phyloP scores from a whole-genome alignment of 2,797 vertebrate genomes.

The Chaetodon trifasciatus region DNA sequence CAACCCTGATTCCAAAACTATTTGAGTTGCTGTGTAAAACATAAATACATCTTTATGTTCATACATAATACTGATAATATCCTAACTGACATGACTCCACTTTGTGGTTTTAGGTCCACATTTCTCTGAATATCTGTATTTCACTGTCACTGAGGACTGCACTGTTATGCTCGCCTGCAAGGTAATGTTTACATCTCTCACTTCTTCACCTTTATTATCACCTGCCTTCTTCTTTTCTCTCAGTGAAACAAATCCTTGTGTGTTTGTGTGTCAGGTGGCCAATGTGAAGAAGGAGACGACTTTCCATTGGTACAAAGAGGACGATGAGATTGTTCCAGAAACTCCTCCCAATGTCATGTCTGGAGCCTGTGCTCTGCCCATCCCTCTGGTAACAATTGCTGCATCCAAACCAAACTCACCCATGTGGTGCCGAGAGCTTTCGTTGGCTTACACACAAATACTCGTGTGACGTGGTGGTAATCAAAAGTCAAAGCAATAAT shows the following conservation, averaged over 20 bases:
- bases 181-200: conserved; percentile 73
- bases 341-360: conserved; percentile 88
- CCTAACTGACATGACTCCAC: not conserved
- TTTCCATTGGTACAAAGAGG: conserved; percentile 96
- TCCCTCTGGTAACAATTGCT: conserved; percentile 87
- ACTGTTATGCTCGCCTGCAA: conserved; percentile 93
- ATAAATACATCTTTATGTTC: not conserved
- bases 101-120: conserved; percentile 88
- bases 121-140: conserved; percentile 92
- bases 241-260: not conserved
- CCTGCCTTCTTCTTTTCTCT: too few species aligned
- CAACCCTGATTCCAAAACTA: too few species aligned
- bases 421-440: not conserved
- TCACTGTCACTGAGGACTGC: conserved; percentile 93
- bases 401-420: not conserved
- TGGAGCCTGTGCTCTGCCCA: conserved; percentile 88
- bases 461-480: not conserved
- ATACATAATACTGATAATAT: too few species aligned
- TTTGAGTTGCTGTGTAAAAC: too few species aligned
- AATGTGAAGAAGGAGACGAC: conserved; percentile 94
- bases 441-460: not conserved
- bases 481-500: not conserved
- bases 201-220: rapidly evolving
- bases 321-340: conserved; percentile 87
- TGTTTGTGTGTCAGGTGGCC: conserved; percentile 85